Evolutionary conservation across 2,888 invertebrate genomes (phyloP).

Genomic region (Rhogogaster chlorosoma): DNA sequence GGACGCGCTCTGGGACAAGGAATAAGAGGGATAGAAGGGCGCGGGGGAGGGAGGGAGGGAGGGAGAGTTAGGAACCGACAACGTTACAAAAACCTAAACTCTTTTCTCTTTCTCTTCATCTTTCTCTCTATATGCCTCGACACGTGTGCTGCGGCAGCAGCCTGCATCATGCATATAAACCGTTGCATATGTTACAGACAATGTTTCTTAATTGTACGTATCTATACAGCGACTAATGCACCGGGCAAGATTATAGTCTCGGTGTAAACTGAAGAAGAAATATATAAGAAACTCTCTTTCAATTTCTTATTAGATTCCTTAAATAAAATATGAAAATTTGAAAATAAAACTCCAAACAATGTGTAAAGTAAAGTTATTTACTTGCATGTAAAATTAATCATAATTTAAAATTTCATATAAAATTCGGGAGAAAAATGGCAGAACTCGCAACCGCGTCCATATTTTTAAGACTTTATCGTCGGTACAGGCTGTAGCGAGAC

Average conservation of each 20-base stretch:
- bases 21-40: slow-evolving; percentile 55
- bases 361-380: background rate
- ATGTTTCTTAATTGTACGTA: slow-evolving; percentile 31
- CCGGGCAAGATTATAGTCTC: background rate
- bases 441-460: background rate
- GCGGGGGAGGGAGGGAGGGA: slow-evolving; percentile 51
- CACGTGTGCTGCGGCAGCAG: slow-evolving; percentile 4
- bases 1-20: slow-evolving; percentile 47
- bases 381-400: background rate
- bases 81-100: slow-evolving; percentile 58
- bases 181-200: background rate
- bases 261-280: background rate
- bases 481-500: background rate
- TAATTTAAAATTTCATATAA: background rate
- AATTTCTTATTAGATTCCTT: background rate
- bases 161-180: background rate
- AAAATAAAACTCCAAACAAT: background rate
- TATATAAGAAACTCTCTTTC: background rate
- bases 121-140: background rate
- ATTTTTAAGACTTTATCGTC: background rate
- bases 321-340: too few species aligned
- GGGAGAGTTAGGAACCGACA: slow-evolving; percentile 45
- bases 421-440: background rate
- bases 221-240: background rate
- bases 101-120: slow-evolving; percentile 39